phyloP scores from a whole-genome alignment of 2,113 vertebrate genomes.

The Sylvilagus bachmani region DNA sequence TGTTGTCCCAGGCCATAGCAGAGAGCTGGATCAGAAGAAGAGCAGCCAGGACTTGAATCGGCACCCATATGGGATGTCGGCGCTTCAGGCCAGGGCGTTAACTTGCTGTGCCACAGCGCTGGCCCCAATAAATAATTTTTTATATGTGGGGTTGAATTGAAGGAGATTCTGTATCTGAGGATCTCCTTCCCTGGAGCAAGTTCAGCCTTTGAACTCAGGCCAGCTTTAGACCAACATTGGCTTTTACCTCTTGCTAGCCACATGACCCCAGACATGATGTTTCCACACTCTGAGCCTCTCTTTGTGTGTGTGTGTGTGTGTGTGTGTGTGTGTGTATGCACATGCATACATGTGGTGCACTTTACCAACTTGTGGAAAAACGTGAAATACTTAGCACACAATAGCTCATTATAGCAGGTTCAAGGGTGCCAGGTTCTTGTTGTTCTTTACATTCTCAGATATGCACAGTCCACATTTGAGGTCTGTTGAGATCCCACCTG shows the following conservation, averaged over 20 bases:
- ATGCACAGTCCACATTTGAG: neutral
- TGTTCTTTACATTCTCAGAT: neutral
- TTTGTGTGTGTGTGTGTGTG: neutral
- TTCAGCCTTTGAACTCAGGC: neutral
- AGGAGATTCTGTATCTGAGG: neutral
- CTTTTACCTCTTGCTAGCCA: neutral
- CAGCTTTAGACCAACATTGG: neutral
- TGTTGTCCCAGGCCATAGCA: too few relatives aligned
- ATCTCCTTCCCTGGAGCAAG: neutral
- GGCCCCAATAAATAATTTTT: too few relatives aligned
- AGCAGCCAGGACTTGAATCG: too few relatives aligned
- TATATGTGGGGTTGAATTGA: neutral
- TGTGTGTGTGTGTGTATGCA: fast-evolving
- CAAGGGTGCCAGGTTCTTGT: neutral
- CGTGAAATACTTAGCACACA: neutral
- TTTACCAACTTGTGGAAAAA: neutral
- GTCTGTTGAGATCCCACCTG: neutral
- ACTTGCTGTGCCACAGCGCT: too few relatives aligned
- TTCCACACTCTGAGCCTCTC: neutral
- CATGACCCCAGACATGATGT: neutral
- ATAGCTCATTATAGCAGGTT: neutral
- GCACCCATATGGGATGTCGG: too few relatives aligned
- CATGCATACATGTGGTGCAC: neutral
- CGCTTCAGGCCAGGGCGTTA: too few relatives aligned
- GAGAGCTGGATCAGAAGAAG: too few relatives aligned